A percentile compares a stretch with the other conserved stretches of the same genome.
These are phyloP conservation scores for Physeter macrocephalus DNA, from an alignment of 2,113 vertebrate genomes.

Conservation along the genomic window DNA sequence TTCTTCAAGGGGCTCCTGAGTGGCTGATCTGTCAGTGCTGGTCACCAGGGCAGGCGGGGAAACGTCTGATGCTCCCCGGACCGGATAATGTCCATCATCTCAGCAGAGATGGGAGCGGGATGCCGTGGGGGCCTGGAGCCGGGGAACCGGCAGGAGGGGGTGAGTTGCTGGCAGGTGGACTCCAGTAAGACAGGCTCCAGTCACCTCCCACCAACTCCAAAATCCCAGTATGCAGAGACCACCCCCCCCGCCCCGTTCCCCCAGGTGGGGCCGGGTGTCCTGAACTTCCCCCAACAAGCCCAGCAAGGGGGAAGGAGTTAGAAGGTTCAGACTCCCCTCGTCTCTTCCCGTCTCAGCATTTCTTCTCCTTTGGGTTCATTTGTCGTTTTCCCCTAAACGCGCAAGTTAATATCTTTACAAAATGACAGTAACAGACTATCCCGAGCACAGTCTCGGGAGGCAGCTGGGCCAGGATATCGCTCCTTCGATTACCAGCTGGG, in stretches of 20 bases:
- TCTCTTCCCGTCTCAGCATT: neutral
- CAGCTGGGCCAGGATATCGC: accelerated
- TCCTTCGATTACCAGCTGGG: neutral
- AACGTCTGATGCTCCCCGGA: accelerated
- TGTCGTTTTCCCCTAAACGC: neutral
- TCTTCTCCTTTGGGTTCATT: neutral
- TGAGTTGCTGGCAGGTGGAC: neutral
- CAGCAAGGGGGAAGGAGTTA: accelerated
- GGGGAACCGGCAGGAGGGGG: accelerated
- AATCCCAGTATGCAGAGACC: accelerated
- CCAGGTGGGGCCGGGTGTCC: no score
- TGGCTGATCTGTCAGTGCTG: accelerated
- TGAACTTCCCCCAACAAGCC: accelerated
- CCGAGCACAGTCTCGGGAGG: accelerated
- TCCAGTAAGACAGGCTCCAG: accelerated
- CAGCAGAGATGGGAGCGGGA: accelerated
- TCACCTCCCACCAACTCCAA: neutral
- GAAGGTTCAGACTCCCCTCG: accelerated
- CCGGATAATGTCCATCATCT: accelerated
- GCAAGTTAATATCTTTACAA: neutral
- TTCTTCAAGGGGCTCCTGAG: neutral
- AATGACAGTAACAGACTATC: neutral
- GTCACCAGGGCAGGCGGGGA: no score
- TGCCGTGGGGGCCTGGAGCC: neutral
- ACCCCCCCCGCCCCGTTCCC: neutral